Evolutionary conservation across 2,888 invertebrate species (phyloP), one percentile per base, ranked within the genome.

Genomic region (Zhuqinia jingwanae): DNA sequence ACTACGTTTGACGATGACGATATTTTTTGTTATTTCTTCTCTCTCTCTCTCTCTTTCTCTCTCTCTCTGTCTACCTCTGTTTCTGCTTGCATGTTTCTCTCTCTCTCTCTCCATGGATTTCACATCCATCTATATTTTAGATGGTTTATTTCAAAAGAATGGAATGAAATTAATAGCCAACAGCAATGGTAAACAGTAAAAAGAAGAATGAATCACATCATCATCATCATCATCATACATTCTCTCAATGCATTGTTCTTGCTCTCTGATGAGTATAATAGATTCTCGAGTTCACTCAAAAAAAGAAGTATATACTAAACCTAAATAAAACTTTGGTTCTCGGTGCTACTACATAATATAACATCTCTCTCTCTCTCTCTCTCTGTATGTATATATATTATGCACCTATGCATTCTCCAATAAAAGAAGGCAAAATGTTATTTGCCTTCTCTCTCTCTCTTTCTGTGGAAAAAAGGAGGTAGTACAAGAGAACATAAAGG

Each of bases 81-180:
- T 36, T 36, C 36, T 36, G 36, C n/a, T 36, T 36, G 36, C 8
- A 36, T 3, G 3, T 36, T 36, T 36, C 36, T 6, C 36, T 36
- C 3, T 63, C n/a, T 73, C 22, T 60, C 73, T 86, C 80, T 82
- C 87, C 86, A 86, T 65, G 89, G 89, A 90, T 89, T 89, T 77
- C 88, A 88, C 89, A 90, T 89, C 85, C 88, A 90, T 90, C 89
- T 90, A 89, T 89, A 89, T 90, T 90, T 90, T 88, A 90, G 87
- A 88, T 88, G 88, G 77, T 88, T 90, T 90, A 80, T 86, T 87
- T 87, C 82, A 88, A 90, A 90, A 91, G 90, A 91, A 91, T 90
- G 89, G 89, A 90, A 90, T 90, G 90, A 91, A 91, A 91, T 91
- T 91, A 90, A 91, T 91, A 90, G 90, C 91, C 91, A 87, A 85